Conservation (phyloP, 2,888 invertebrate genomes). For the Pollenia labialis region DNA sequence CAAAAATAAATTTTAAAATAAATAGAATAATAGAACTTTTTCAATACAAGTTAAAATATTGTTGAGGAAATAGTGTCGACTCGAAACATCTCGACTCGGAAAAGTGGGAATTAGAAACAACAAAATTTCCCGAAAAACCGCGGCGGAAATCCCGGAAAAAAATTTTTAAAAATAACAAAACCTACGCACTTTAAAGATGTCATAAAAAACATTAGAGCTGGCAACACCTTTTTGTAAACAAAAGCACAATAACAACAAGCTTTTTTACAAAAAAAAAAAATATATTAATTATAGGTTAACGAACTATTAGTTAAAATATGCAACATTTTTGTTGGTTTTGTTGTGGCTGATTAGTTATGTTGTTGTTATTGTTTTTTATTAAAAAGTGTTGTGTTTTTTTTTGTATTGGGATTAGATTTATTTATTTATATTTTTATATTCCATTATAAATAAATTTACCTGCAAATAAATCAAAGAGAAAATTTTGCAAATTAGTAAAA, state of each 20-base stretch:
- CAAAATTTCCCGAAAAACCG: no score
- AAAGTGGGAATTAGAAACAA: no score
- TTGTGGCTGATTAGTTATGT: slow-evolving; percentile 21
- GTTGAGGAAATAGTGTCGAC: neutral
- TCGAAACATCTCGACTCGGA: no score
- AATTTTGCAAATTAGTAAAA: slow-evolving; percentile 69
- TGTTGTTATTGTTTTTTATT: slow-evolving; percentile 5
- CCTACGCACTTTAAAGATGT: slow-evolving; percentile 18
- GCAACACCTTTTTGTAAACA: slow-evolving; percentile 27
- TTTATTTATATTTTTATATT: slow-evolving; percentile 18
- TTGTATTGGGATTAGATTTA: slow-evolving; percentile 1
- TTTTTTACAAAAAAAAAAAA: neutral
- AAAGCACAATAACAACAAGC: neutral
- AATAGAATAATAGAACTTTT: no score
- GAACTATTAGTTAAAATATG: slow-evolving; percentile 22
- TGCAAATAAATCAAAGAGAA: slow-evolving; percentile 71
- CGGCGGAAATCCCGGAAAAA: no score
- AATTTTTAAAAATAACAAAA: neutral
- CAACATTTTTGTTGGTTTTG: slow-evolving; percentile 6
- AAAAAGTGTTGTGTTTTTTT: neutral
- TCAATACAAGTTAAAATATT: neutral
- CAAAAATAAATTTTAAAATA: no score
- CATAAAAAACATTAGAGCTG: neutral
- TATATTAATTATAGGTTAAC: slow-evolving; percentile 43
- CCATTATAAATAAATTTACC: slow-evolving; percentile 64